Conservation (phyloP, 2,888 invertebrate genomes). For the Rhorus exstirpatorius region DNA sequence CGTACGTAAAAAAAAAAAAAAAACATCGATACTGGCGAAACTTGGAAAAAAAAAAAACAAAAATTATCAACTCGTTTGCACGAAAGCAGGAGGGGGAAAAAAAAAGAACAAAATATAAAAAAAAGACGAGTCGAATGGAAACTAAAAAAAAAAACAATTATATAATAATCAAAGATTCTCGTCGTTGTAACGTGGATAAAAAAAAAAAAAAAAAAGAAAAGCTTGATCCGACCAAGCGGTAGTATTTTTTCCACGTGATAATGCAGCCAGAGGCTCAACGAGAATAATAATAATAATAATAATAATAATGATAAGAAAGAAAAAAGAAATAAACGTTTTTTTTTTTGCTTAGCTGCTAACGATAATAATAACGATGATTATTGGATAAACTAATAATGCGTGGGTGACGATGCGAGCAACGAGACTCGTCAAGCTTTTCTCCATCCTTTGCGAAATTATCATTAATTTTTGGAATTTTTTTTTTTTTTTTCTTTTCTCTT, state of each 20-base stretch:
- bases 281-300: slow-evolving; percentile 49
- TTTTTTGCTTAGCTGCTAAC: slow-evolving; percentile 36
- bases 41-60: slow-evolving; percentile 35
- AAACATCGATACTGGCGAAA: slow-evolving; percentile 48
- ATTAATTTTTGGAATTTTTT: slow-evolving; percentile 26
- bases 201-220: slow-evolving; percentile 43
- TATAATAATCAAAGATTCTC: slow-evolving; percentile 22
- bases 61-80: slow-evolving; percentile 25
- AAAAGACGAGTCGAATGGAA: slow-evolving; percentile 39
- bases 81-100: slow-evolving; percentile 24
- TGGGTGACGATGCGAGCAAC: slow-evolving; percentile 36
- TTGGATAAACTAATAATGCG: slow-evolving; percentile 53
- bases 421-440: slow-evolving; percentile 17
- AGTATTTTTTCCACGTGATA: slow-evolving; percentile 23
- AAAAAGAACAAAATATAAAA: slow-evolving; percentile 41
- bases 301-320: slow-evolving; percentile 29
- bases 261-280: slow-evolving; percentile 25
- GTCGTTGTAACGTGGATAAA: slow-evolving; percentile 24
- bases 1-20: slow-evolving; percentile 19
- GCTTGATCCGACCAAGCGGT: slow-evolving; percentile 40
- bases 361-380: slow-evolving; percentile 48
- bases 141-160: slow-evolving; percentile 48
- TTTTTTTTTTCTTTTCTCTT: background rate
- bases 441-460: slow-evolving; percentile 16
- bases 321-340: slow-evolving; percentile 62